Evolutionary conservation across 2,113 vertebrate species (phyloP).

Genomic region (Callipepla squamata): DNA sequence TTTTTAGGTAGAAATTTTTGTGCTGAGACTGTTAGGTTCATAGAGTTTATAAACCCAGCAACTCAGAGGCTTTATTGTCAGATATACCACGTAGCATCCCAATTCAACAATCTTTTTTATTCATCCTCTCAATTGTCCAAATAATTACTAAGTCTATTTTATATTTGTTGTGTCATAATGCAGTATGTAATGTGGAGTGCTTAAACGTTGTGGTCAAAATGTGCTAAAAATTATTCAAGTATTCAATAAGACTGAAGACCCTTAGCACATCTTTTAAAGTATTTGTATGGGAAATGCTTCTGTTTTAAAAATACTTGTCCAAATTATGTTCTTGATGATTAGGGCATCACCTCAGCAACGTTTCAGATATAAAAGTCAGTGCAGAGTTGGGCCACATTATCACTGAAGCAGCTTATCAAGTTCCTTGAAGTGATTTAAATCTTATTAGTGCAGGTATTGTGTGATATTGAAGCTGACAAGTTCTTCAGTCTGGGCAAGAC

Average conservation of each 20-base stretch:
- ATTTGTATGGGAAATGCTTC: not conserved
- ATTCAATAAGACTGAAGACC: slow-evolving; percentile 12
- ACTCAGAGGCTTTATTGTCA: not conserved
- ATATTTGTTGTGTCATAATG: not conserved
- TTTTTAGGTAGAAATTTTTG: not conserved
- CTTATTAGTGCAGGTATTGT: not conserved
- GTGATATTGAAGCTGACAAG: not conserved
- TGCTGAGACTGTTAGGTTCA: not conserved
- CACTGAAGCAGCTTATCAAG: not conserved
- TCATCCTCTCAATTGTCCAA: not conserved
- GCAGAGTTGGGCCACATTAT: not conserved
- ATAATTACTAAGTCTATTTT: not conserved
- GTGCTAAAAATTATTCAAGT: not conserved
- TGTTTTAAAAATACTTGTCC: not conserved
- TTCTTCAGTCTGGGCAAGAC: not conserved
- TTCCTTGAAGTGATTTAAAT: slow-evolving; percentile 5
- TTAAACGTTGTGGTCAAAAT: not conserved
- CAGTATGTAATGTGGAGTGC: not conserved
- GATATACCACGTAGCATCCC: not conserved
- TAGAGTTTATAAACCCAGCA: not conserved
- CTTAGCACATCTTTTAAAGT: not conserved
- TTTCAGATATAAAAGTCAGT: not conserved
- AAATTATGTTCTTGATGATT: not conserved
- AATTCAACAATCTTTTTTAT: not conserved
- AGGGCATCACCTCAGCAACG: not conserved